These are phyloP conservation scores for Pteropus alecto DNA, from an alignment of 2,113 vertebrate species.

Conservation along the genomic window DNA sequence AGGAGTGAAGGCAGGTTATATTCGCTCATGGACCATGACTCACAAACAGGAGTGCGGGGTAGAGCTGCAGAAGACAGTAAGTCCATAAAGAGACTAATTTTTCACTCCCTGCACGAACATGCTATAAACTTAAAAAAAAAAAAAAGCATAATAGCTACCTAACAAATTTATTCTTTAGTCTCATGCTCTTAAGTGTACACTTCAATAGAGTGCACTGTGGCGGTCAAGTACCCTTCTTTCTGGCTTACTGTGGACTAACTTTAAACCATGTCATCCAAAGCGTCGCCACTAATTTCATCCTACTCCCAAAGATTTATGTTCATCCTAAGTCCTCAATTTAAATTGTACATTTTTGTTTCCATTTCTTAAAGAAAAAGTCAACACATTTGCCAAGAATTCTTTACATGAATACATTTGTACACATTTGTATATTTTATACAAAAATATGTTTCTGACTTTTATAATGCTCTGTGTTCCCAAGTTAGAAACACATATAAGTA, in stretches of 20 bases:
- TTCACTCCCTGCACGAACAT: neutral
- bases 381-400: constrained; percentile 49
- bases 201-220: neutral
- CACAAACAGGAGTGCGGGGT: neutral
- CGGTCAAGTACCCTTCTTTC: neutral
- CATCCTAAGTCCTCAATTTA: constrained; percentile 18
- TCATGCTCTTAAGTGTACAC: neutral
- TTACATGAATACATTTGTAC: constrained; percentile 47
- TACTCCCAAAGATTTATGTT: neutral
- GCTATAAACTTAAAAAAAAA: neutral
- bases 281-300: neutral
- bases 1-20: neutral
- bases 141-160: neutral
- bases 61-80: neutral
- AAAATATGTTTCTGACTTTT: constrained; percentile 51
- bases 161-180: neutral
- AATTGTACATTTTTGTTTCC: constrained; percentile 48
- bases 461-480: constrained; percentile 24
- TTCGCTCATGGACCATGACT: neutral
- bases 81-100: neutral
- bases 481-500: constrained; percentile 38
- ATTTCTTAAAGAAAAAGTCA: constrained; percentile 43
- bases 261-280: neutral
- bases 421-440: constrained; percentile 40
- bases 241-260: neutral